These are phyloP conservation scores for Urocynchramus pylzowi DNA, from an alignment of 2,113 vertebrate species.

Conservation along the genomic window DNA sequence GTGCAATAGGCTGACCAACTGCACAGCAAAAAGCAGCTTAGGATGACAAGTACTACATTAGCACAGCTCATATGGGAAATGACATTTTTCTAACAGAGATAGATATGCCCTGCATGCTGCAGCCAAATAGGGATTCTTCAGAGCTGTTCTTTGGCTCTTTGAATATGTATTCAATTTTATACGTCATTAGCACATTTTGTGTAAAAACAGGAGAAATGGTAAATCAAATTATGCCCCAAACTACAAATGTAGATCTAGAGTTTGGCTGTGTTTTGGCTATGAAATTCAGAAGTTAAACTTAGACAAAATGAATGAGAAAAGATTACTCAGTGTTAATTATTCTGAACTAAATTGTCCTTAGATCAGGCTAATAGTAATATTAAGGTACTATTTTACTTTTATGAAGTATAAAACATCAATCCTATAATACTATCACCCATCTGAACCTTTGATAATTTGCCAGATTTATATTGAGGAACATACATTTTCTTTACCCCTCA, in stretches of 20 bases:
- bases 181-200: conserved; percentile 44
- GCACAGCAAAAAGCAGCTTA: background rate
- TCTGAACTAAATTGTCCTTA: background rate
- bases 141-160: conserved; percentile 18
- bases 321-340: background rate
- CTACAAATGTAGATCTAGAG: conserved; percentile 7
- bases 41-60: conserved; percentile 29
- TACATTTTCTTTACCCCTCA: background rate
- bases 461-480: background rate
- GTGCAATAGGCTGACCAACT: conserved; percentile 21
- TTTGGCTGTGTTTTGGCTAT: background rate
- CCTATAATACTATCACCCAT: background rate
- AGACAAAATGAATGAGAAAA: background rate
- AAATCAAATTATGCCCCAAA: conserved; percentile 22
- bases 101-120: background rate
- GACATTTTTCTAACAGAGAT: conserved; percentile 15
- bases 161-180: conserved; percentile 33
- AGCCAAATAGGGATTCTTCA: background rate
- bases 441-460: background rate
- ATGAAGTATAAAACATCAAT: background rate
- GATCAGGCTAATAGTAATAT: background rate
- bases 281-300: background rate
- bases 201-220: conserved; percentile 37
- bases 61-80: conserved; percentile 36
- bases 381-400: background rate